Percentiles rank a stretch among this genome's conserved stretches.
These are phyloP conservation scores for Eptesicus fuscus DNA, from an alignment of 2,113 vertebrate genomes.

Conservation along the genomic window DNA sequence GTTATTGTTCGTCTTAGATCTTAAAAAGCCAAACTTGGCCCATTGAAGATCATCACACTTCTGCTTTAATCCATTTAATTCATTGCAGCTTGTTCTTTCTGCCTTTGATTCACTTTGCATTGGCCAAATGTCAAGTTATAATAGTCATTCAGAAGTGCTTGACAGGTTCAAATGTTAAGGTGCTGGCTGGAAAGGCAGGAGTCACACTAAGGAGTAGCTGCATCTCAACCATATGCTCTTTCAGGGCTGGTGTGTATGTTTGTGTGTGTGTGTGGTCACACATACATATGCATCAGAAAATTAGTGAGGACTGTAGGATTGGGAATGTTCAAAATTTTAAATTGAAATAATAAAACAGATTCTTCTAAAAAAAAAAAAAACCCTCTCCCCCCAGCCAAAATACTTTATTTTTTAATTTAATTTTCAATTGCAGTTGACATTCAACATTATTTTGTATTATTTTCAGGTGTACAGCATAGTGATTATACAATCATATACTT, in stretches of 20 bases:
- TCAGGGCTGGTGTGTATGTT: neutral
- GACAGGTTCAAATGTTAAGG: slow-evolving; percentile 45
- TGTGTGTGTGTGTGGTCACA: neutral
- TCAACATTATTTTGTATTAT: neutral
- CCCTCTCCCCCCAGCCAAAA: neutral
- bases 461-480: neutral
- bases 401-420: slow-evolving; percentile 1
- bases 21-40: slow-evolving; percentile 9
- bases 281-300: neutral
- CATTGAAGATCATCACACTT: neutral
- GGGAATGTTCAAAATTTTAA: slow-evolving; percentile 47
- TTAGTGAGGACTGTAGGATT: neutral
- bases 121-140: slow-evolving; percentile 28
- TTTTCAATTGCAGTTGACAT: neutral
- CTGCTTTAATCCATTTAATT: slow-evolving; percentile 39
- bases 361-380: neutral
- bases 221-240: neutral
- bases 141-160: slow-evolving; percentile 33
- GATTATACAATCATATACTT: neutral
- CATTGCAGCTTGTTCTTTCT: neutral
- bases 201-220: neutral
- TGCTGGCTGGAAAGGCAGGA: neutral
- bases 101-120: slow-evolving; percentile 32
- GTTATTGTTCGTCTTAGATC: neutral
- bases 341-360: slow-evolving; percentile 28